These are phyloP conservation scores for Martes martes DNA, from an alignment of 2,113 vertebrate species.

Conservation along the genomic window DNA sequence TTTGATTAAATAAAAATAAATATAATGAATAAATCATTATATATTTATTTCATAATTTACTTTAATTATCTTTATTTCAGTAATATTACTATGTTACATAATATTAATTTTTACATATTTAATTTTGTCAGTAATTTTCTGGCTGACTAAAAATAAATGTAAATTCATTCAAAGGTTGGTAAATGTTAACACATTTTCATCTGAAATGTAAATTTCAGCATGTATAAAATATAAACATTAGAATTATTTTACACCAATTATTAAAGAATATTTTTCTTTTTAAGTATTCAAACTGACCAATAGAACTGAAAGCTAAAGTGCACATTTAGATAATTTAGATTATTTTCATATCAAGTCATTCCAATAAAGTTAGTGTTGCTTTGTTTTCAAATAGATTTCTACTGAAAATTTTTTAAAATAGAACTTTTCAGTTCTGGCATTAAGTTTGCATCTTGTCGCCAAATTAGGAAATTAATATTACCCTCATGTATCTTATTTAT, in stretches of 20 bases:
- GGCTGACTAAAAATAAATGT: neutral
- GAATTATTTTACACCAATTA: neutral
- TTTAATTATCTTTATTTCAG: neutral
- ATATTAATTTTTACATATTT: neutral
- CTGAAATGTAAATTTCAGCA: neutral
- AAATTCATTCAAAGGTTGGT: neutral
- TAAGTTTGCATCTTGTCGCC: neutral
- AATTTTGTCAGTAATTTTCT: neutral
- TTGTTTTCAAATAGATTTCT: neutral
- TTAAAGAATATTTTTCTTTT: neutral
- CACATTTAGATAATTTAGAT: neutral
- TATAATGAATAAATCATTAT: neutral
- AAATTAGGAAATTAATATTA: neutral
- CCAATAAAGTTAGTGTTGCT: neutral
- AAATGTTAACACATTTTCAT: neutral
- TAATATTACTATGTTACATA: neutral
- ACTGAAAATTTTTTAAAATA: neutral
- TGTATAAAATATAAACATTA: neutral
- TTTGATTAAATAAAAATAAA: neutral
- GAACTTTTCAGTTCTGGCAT: neutral
- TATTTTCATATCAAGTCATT: neutral
- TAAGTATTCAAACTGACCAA: neutral
- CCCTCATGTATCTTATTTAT: neutral
- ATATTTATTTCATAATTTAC: neutral
- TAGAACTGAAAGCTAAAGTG: neutral